Conservation (phyloP, 2,113 vertebrate genomes). For the Coptodon bakossiorum region DNA sequence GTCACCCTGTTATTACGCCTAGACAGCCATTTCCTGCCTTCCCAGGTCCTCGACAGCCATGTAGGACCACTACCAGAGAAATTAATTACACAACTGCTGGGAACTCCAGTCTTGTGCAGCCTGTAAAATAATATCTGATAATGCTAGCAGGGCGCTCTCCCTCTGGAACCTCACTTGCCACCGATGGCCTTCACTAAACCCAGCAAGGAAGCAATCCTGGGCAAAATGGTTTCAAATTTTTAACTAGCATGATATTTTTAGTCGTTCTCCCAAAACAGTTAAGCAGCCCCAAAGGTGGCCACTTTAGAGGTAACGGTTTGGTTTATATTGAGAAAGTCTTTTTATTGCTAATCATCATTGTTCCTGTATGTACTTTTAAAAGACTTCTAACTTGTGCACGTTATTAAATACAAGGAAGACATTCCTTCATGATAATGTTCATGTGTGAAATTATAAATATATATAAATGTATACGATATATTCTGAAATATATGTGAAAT, state of each 20-base stretch:
- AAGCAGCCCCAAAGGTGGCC: slow-evolving; percentile 35
- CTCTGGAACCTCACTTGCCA: background rate
- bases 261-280: slow-evolving; percentile 1
- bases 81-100: background rate
- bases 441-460: background rate
- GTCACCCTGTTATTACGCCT: slow-evolving; percentile 92
- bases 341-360: background rate
- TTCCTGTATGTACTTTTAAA: background rate
- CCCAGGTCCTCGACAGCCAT: background rate
- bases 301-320: background rate
- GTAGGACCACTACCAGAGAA: background rate
- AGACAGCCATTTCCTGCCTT: slow-evolving; percentile 35
- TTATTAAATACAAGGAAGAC: background rate
- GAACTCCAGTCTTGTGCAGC: background rate
- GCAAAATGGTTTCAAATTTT: background rate
- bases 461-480: background rate
- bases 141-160: background rate
- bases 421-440: background rate
- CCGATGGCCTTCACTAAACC: slow-evolving; percentile 15
- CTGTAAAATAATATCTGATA: background rate
- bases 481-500: background rate
- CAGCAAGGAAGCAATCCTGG: background rate
- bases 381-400: background rate
- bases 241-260: background rate
- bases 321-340: background rate